These are phyloP conservation scores for Eidolon dupreanum DNA, from an alignment of 2,797 vertebrate species.

Conservation along the genomic window DNA sequence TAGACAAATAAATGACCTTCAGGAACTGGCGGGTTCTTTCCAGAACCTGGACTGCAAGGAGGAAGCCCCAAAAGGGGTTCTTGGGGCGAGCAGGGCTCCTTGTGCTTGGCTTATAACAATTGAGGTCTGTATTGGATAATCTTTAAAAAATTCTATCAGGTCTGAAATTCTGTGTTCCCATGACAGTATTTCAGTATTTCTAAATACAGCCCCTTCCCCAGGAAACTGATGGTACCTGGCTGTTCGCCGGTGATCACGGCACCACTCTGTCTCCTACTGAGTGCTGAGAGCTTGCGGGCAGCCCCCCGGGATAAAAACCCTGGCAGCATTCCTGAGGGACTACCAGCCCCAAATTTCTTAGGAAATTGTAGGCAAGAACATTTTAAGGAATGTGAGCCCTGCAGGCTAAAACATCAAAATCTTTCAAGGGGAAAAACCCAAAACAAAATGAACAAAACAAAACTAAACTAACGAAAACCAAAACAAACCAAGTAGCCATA, in stretches of 20 bases:
- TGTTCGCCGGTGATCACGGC: not conserved
- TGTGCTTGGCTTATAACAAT: not conserved
- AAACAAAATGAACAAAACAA: not conserved
- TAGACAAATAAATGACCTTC: not conserved
- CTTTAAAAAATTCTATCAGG: not conserved
- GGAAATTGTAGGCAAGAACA: not conserved
- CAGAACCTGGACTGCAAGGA: not conserved
- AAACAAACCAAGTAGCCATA: slow-evolving; percentile 44
- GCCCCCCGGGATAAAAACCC: not conserved
- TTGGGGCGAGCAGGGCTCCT: not conserved
- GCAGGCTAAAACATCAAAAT: not conserved
- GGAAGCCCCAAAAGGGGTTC: not conserved
- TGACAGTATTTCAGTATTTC: not conserved
- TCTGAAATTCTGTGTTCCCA: not conserved
- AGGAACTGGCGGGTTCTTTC: not conserved
- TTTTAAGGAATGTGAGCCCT: slow-evolving; percentile 22
- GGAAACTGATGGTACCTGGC: not conserved
- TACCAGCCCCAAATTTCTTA: not conserved
- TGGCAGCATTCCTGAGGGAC: not conserved
- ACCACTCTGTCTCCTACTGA: not conserved
- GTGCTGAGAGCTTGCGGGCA: not conserved
- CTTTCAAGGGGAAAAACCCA: not conserved
- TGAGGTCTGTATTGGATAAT: not conserved
- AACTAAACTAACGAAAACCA: not conserved
- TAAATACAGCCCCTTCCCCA: not conserved